Evolutionary conservation across 2,797 vertebrate genomes (phyloP).

Genomic region (Avahi laniger): DNA sequence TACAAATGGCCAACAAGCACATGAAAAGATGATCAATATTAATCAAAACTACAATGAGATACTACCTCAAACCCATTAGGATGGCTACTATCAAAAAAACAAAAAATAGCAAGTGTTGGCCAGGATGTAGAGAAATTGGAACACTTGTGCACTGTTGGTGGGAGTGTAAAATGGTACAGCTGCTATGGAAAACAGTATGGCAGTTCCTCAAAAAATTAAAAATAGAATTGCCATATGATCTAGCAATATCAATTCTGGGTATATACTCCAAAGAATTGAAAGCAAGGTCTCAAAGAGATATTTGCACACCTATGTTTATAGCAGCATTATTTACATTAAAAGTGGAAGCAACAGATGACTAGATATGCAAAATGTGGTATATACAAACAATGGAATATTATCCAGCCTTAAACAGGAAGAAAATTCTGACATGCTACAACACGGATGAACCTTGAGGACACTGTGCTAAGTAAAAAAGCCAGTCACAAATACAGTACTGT

Average conservation of each 20-base stretch:
- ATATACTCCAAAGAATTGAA: neutral
- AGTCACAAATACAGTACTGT: neutral
- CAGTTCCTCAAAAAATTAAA: neutral
- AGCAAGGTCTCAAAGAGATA: neutral
- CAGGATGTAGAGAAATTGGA: neutral
- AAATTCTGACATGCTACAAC: neutral
- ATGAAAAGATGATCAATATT: neutral
- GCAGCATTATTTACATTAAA: neutral
- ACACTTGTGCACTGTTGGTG: neutral
- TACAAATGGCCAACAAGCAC: neutral
- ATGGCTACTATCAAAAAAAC: neutral
- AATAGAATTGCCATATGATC: neutral
- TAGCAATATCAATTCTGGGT: neutral
- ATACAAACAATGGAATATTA: neutral
- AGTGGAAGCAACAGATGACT: neutral
- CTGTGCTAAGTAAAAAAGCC: neutral
- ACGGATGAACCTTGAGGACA: neutral
- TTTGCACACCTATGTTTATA: neutral
- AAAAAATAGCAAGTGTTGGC: neutral
- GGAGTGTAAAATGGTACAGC: neutral
- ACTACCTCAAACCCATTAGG: neutral
- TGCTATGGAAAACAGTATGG: neutral
- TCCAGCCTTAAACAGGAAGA: neutral
- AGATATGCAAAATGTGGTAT: neutral
- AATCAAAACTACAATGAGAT: neutral